Conservation (phyloP, 2,888 invertebrate species). For the Ennomos quercinarius region DNA sequence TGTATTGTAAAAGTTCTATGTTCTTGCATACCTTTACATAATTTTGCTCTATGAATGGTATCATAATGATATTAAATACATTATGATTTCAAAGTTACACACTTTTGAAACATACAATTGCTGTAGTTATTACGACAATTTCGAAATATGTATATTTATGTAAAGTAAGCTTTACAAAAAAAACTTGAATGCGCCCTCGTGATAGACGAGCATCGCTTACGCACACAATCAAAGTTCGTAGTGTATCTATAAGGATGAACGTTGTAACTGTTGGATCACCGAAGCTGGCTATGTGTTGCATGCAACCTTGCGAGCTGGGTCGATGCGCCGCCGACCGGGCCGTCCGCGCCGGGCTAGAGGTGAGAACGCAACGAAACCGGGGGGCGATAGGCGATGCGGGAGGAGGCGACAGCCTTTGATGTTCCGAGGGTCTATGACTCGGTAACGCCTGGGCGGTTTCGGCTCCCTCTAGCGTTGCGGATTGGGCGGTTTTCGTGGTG, state of each 20-base stretch:
- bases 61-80: too few relatives aligned
- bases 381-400: slow-evolving; percentile 6
- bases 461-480: slow-evolving; percentile 3
- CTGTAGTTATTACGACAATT: too few relatives aligned
- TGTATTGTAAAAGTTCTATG: too few relatives aligned
- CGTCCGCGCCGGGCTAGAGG: slow-evolving; percentile 18
- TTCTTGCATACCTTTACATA: too few relatives aligned
- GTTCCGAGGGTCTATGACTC: slow-evolving; percentile 35
- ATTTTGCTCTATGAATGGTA: too few relatives aligned
- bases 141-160: too few relatives aligned
- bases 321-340: slow-evolving; percentile 19
- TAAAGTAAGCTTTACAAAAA: too few relatives aligned
- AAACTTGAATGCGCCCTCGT: neutral
- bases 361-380: slow-evolving; percentile 16
- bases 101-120: too few relatives aligned
- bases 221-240: slow-evolving; percentile 14
- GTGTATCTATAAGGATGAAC: slow-evolving; percentile 15
- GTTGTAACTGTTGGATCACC: slow-evolving; percentile 8
- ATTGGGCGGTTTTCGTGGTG: slow-evolving; percentile 21
- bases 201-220: neutral
- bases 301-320: slow-evolving; percentile 23
- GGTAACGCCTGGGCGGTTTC: slow-evolving; percentile 21
- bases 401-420: slow-evolving; percentile 18
- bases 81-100: too few relatives aligned
- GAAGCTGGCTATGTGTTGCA: slow-evolving; percentile 16